Evolutionary conservation across 1,140 invertebrate species (phyloP).

Genomic region (Wiebesia pumilae): DNA sequence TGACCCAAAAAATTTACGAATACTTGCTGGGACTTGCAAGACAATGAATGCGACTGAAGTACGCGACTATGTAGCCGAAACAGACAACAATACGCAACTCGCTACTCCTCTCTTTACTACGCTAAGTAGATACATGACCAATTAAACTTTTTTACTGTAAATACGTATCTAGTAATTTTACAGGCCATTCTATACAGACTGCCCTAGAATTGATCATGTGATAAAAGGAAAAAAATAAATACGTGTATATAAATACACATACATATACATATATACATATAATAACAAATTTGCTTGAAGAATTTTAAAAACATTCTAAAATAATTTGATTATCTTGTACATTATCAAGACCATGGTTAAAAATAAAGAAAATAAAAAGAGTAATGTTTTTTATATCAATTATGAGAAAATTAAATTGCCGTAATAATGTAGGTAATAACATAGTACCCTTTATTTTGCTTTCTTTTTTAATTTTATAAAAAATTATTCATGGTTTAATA

Average conservation of each 20-base stretch:
- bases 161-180: constrained; percentile 73
- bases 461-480: constrained; percentile 19
- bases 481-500: background rate
- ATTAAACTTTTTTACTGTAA: constrained; percentile 75
- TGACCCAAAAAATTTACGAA: constrained; percentile 65
- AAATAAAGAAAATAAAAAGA: background rate
- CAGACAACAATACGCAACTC: constrained; percentile 68
- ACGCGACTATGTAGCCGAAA: constrained; percentile 67
- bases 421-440: background rate
- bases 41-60: constrained; percentile 67
- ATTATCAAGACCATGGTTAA: background rate
- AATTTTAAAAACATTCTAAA: constrained; percentile 20
- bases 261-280: constrained; percentile 15
- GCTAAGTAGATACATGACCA: constrained; percentile 70
- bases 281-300: constrained; percentile 25
- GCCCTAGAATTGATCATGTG: constrained; percentile 57
- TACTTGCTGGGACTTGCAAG: constrained; percentile 64
- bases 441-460: constrained; percentile 18
- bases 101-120: constrained; percentile 66
- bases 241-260: constrained; percentile 22
- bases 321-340: constrained; percentile 35
- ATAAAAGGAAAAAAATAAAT: constrained; percentile 39
- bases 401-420: constrained; percentile 9
- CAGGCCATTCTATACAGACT: constrained; percentile 71
- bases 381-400: constrained; percentile 29